phyloP scores from a whole-genome alignment of 2,113 vertebrate genomes.

The Cavia aperea region DNA sequence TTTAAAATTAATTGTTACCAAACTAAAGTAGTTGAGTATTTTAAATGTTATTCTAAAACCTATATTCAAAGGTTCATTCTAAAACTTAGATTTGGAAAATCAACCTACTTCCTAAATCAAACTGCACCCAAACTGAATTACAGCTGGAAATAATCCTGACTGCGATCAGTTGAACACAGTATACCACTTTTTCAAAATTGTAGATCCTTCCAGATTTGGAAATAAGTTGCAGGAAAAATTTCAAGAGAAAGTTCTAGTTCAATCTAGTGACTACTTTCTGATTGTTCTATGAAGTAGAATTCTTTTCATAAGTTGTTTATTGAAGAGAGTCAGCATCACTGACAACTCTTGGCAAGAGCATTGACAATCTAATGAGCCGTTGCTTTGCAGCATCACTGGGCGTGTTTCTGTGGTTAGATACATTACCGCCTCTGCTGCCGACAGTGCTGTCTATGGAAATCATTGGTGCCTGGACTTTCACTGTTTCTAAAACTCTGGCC shows the following conservation, averaged over 20 bases:
- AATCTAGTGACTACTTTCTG: neutral
- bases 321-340: neutral
- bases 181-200: neutral
- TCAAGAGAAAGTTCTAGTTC: neutral
- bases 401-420: neutral
- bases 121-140: neutral
- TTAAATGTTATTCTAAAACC: neutral
- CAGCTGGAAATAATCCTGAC: neutral
- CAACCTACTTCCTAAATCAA: neutral
- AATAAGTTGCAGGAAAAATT: neutral
- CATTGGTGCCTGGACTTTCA: neutral
- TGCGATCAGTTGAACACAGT: neutral
- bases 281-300: neutral
- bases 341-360: neutral
- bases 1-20: neutral
- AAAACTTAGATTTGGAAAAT: neutral
- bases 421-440: neutral
- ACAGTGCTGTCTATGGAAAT: neutral
- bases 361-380: too few relatives aligned
- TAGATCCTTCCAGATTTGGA: neutral
- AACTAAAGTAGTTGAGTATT: neutral
- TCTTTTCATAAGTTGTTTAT: neutral
- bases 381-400: neutral
- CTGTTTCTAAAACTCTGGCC: neutral
- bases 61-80: neutral